Base-by-base conservation (phyloP, 2,888 invertebrate species). In the Desoria tigrina region DNA sequence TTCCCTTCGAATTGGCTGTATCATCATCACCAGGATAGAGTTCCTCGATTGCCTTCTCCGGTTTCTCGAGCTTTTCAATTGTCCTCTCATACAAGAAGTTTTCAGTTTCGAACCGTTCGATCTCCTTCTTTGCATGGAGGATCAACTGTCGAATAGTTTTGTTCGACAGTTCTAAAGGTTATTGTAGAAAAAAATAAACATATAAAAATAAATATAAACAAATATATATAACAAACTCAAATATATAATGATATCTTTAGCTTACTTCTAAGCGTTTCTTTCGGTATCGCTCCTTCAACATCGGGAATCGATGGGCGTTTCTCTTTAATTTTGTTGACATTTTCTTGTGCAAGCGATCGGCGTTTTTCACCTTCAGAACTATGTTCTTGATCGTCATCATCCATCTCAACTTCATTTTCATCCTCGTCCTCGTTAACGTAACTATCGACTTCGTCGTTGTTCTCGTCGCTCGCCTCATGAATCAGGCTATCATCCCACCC, bases 261-360 rank as follows among this genome's bases (percentile, higher is more conserved):
- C 49, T 59, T 42, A 67, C 67, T 68, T 58, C 65, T 50, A 11
- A 68, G 32, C 18, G 63, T 61, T 2, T 51, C 18, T 27, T 64
- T 65, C 49, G 68, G 68, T 49, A 68, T 62, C 4, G 68, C 68
- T 16, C 68, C 68, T 21, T 68, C 68, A 4, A 65, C 68, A 42
- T 68, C 59, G 0, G 61, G 65, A 18, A 65, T 54, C 18, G 39
- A 42, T 21, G 63, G 57, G 11, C 39, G 27, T 21, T 49, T 56
- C 1, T 32, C 63, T 21, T 49, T 37, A 18, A 57, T 53, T 9
- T 45, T 42, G 4, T 63, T 56, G 4, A 53, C 59, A 18, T 39
- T 18, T 42, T 32, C 57, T 24, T 57, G 7, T 7, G 9, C 39
- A 2, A 14, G 51, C 49, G 21, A 45, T 14, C 28, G 27, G 23